Evolutionary conservation across 2,113 vertebrate genomes (phyloP).

Genomic region (Vulpes ferrilata): DNA sequence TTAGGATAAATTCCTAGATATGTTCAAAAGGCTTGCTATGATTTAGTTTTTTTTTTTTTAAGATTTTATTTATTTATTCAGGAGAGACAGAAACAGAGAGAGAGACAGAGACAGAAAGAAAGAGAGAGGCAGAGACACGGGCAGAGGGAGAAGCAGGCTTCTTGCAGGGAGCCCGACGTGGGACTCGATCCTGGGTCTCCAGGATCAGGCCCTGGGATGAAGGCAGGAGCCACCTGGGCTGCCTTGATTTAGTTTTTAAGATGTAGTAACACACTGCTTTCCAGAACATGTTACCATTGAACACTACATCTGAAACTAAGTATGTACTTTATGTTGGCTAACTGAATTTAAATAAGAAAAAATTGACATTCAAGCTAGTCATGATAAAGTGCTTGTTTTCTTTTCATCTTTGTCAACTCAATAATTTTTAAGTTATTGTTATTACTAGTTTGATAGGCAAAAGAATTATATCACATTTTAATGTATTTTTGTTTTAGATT

Average conservation of each 20-base stretch:
- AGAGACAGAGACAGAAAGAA: too few relatives aligned
- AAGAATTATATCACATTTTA: background rate
- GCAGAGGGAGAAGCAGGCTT: too few relatives aligned
- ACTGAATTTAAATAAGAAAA: too few relatives aligned
- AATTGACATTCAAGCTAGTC: background rate
- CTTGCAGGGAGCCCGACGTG: too few relatives aligned
- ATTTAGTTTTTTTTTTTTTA: background rate
- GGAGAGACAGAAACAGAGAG: too few relatives aligned
- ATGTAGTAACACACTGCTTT: background rate
- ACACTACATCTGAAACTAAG: too few relatives aligned
- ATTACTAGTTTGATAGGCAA: background rate
- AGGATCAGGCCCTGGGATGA: too few relatives aligned
- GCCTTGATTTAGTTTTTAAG: background rate
- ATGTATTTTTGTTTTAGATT: background rate
- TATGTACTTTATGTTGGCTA: too few relatives aligned
- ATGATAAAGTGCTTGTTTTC: conserved; percentile 12
- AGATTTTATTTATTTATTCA: too few relatives aligned
- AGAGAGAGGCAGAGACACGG: too few relatives aligned
- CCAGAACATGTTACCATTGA: background rate
- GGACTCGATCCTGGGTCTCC: too few relatives aligned
- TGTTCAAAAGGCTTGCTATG: background rate
- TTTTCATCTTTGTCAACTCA: background rate
- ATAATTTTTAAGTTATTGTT: background rate
- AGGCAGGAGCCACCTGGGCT: too few relatives aligned
- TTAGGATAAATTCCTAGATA: background rate